phyloP scores from a whole-genome alignment of 2,888 invertebrate species.

The Plutella xylostella region DNA sequence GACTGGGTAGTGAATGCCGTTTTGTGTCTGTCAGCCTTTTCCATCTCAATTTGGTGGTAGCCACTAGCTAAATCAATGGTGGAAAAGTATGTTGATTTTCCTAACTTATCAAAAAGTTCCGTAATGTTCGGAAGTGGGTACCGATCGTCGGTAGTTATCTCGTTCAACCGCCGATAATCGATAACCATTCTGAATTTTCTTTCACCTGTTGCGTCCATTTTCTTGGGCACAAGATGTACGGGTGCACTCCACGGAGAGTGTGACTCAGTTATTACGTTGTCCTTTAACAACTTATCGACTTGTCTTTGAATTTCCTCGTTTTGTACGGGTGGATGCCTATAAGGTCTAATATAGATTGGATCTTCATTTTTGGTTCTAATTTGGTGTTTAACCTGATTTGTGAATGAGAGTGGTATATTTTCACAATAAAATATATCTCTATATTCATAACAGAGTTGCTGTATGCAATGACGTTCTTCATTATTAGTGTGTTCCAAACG shows the following conservation, averaged over 20 bases:
- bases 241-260: slow-evolving; percentile 22
- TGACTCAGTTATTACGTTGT: slow-evolving; percentile 6
- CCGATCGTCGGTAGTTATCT: slow-evolving; percentile 8
- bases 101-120: background rate
- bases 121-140: slow-evolving; percentile 10
- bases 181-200: slow-evolving; percentile 10
- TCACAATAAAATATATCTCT: too few species aligned
- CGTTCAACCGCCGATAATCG: slow-evolving; percentile 6
- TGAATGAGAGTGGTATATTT: too few species aligned
- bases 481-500: too few species aligned
- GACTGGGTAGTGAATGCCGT: background rate
- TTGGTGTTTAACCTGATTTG: slow-evolving; percentile 1
- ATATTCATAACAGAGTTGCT: too few species aligned
- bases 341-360: slow-evolving; percentile 3
- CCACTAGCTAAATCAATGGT: background rate
- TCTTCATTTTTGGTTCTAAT: background rate
- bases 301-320: slow-evolving; percentile 4
- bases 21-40: background rate
- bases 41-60: background rate
- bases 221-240: too few species aligned
- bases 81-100: background rate
- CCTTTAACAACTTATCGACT: background rate
- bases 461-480: too few species aligned
- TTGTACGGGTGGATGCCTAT: slow-evolving; percentile 3
- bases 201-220: slow-evolving; percentile 10